Evolutionary conservation across 1,140 invertebrate genomes (phyloP).

Genomic region (Drosophila busckii): DNA sequence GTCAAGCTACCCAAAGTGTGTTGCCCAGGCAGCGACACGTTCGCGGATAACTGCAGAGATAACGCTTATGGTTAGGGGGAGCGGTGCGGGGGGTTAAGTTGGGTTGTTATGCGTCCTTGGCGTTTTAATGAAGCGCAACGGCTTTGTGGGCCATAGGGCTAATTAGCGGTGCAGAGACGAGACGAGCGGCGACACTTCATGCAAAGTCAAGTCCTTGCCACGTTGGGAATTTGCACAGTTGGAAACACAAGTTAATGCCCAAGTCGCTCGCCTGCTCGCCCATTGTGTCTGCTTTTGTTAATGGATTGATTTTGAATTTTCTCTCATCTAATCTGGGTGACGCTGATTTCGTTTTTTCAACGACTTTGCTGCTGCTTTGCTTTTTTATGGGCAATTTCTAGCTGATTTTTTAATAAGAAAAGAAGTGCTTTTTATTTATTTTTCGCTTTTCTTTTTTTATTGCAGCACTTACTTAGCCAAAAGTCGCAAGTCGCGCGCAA

Average conservation of each 20-base stretch:
- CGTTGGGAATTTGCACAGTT: conserved; percentile 75
- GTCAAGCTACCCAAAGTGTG: conserved; percentile 42
- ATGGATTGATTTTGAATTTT: conserved; percentile 78
- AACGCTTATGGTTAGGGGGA: conserved; percentile 42
- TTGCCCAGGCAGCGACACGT: conserved; percentile 47
- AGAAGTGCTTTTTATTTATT: conserved; percentile 77
- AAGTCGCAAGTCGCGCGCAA: conserved; percentile 49
- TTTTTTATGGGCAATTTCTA: conserved; percentile 57
- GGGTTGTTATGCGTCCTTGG: conserved; percentile 41
- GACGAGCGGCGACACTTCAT: too few species aligned
- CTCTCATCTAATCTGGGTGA: conserved; percentile 66
- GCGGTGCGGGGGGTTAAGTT: not conserved
- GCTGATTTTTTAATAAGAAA: conserved; percentile 72
- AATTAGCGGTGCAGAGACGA: conserved; percentile 69
- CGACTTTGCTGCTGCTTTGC: conserved; percentile 11
- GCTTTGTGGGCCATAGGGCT: conserved; percentile 58
- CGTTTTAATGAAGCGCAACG: conserved; percentile 76
- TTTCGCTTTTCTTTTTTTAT: conserved; percentile 31
- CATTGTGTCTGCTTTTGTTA: conserved; percentile 58
- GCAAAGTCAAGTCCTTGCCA: conserved; percentile 56
- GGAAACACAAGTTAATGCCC: conserved; percentile 77
- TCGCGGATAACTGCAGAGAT: conserved; percentile 62
- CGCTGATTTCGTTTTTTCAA: conserved; percentile 18
- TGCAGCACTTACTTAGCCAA: conserved; percentile 33
- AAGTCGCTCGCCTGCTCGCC: conserved; percentile 20